Percentiles rank a stretch among this genome's conserved stretches.
These are phyloP conservation scores for Panulirus ornatus DNA, from an alignment of 1,140 invertebrate genomes.

Conservation along the genomic window DNA sequence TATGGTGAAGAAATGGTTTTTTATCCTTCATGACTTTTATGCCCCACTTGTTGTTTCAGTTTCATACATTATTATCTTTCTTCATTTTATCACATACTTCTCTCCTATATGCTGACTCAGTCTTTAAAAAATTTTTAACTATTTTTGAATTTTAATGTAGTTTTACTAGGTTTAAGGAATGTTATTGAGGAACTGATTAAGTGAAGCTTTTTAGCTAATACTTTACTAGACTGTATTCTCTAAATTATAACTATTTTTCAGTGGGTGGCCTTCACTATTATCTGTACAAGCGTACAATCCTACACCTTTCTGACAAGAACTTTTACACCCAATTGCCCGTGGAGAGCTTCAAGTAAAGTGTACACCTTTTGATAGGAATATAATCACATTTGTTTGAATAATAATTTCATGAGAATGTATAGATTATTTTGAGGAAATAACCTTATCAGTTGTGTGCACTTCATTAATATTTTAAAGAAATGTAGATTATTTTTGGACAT, in stretches of 20 bases:
- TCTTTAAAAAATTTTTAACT: neutral
- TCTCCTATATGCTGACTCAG: neutral
- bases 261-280: constrained; percentile 49
- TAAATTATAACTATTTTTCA: constrained; percentile 15
- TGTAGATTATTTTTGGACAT: neutral
- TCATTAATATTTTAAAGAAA: neutral
- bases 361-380: neutral
- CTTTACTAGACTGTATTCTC: neutral
- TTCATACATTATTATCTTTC: neutral
- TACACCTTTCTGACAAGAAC: constrained; percentile 54
- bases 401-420: neutral
- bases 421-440: neutral
- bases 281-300: constrained; percentile 58
- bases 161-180: neutral
- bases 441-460: neutral
- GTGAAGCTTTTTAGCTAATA: too few relatives aligned
- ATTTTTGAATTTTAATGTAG: neutral
- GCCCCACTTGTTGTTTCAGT: neutral
- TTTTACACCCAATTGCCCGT: constrained; percentile 45
- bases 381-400: neutral
- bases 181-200: neutral
- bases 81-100: neutral
- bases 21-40: too few relatives aligned
- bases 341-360: constrained; percentile 24
- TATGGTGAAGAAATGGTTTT: too few relatives aligned